Evolutionary conservation across 2,888 invertebrate genomes (phyloP), one percentile per base, ranked within the genome.

Genomic region (Acleris laterana): DNA sequence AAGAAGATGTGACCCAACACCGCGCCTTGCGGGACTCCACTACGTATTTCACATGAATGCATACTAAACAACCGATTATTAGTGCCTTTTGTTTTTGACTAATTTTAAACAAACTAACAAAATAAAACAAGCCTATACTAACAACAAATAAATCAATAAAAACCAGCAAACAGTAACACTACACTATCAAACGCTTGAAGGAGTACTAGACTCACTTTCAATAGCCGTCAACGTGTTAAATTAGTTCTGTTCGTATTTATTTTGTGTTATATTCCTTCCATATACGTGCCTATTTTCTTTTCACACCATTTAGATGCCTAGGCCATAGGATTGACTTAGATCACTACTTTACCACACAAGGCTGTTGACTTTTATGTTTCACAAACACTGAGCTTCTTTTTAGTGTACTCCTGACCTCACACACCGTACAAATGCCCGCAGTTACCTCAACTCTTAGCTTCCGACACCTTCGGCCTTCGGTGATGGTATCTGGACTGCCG

Each of bases 371-470:
- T 90, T 89, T 91, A 89, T 91, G 91, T 93, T 92, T 89, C 89
- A 92, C 90, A 78, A 82, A 93, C 93, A 92, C 92, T 84, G 79
- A 90, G 93, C 93, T 92, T 93, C 81, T 92, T 92, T 88, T 91
- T 93, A 92, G 93, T 86, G 85, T 88, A 92, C 90, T 90, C 92
- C 93, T 89, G 89, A 92, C 90, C 88, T 88, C 84, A 93, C 87
- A 92, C 92, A 91, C 87, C 90, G 87, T 89, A 91, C 92, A 93
- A 87, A 90, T 92, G 92, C 92, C 92, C 92, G 92, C 92, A 93
- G 92, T 92, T 92, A 92, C 92, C 91, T 89, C 82, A 90, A 92
- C 90, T 92, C 90, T 93, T 90, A 87, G 92, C 93, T 92, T 92
- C 85, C 82, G 78, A 90, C 90, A 91, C 90, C 86, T 92, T 89